phyloP scores from a whole-genome alignment of 2,888 invertebrate genomes.

The Scaptomyza reducta region DNA sequence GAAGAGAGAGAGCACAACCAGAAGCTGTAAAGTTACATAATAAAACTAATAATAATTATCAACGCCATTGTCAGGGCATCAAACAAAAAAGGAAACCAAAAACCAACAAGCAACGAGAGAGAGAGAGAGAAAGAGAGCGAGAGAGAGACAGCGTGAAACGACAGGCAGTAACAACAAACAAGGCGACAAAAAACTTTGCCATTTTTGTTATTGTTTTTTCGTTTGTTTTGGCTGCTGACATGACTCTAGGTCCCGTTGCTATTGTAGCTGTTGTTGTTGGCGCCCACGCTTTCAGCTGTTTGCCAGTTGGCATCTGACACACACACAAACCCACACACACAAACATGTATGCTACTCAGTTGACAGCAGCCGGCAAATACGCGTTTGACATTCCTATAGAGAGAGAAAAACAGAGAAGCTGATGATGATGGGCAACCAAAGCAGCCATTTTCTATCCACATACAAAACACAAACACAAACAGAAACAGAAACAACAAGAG shows the following conservation, averaged over 20 bases:
- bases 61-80: conserved; percentile 74
- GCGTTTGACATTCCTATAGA: conserved; percentile 62
- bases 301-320: conserved; percentile 45
- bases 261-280: conserved; percentile 16
- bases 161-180: conserved; percentile 17
- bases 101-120: conserved; percentile 7
- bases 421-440: conserved; percentile 35
- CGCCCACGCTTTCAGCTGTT: conserved; percentile 41
- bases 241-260: conserved; percentile 27
- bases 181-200: conserved; percentile 44
- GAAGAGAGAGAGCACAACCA: conserved; percentile 2
- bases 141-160: neutral
- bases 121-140: neutral
- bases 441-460: conserved; percentile 58
- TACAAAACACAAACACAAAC: conserved; percentile 2
- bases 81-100: conserved; percentile 42
- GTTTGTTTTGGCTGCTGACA: conserved; percentile 47
- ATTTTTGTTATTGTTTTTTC: conserved; percentile 56
- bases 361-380: conserved; percentile 53
- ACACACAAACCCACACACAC: conserved; percentile 6
- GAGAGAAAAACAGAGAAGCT: conserved; percentile 14
- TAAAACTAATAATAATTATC: conserved; percentile 81
- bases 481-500: conserved; percentile 28
- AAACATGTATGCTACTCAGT: conserved; percentile 11
- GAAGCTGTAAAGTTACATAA: conserved; percentile 76